Evolutionary conservation across 2,797 vertebrate species (phyloP).

Genomic region (Anguilla megastoma): DNA sequence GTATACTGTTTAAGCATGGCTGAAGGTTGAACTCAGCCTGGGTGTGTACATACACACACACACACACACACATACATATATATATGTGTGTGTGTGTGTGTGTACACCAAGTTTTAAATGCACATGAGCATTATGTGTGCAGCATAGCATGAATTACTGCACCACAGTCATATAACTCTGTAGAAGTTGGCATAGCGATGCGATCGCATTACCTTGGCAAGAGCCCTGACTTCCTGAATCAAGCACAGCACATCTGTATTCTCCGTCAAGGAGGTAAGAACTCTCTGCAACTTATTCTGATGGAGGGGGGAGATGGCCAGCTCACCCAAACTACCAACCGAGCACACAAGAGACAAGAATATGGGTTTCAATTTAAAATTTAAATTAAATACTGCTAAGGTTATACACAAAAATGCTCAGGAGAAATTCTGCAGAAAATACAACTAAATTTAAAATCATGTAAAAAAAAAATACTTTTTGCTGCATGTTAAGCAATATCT

Average conservation of each 20-base stretch:
- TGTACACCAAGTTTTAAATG: neutral
- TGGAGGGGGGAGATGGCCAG: conserved; percentile 70
- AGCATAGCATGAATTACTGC: neutral
- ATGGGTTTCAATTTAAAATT: conserved; percentile 7
- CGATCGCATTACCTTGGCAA: conserved; percentile 75
- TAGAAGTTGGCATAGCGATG: neutral
- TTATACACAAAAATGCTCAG: neutral
- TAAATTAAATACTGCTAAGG: neutral
- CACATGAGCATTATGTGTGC: neutral
- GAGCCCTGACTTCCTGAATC: conserved; percentile 76
- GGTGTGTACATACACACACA: too few species aligned
- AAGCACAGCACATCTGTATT: conserved; percentile 70
- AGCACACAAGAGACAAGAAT: conserved; percentile 31
- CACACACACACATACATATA: neutral
- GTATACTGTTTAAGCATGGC: neutral
- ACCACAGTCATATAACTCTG: neutral
- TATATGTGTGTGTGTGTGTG: too few species aligned
- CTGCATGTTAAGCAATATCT: neutral
- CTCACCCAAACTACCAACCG: conserved; percentile 76
- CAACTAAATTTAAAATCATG: neutral
- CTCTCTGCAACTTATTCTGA: conserved; percentile 77
- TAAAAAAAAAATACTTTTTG: neutral
- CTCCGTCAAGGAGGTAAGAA: conserved; percentile 68
- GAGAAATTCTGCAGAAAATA: neutral
- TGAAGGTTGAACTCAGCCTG: neutral